Evolutionary conservation across 2,888 invertebrate genomes (phyloP).

Genomic region (Melanotus villosus): DNA sequence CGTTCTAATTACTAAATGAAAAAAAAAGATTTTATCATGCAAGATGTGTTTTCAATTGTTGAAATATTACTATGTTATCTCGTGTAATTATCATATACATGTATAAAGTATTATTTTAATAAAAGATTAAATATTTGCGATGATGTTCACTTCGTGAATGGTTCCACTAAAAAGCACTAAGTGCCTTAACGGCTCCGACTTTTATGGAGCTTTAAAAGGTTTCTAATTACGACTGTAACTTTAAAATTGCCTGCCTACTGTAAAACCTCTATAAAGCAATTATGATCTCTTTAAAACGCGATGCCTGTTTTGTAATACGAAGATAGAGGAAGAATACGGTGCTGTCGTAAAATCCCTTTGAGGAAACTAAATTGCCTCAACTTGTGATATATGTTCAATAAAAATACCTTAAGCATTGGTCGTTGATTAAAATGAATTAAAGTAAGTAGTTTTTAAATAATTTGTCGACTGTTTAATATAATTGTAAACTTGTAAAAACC

Average conservation of each 20-base stretch:
- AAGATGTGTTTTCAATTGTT: constrained; percentile 42
- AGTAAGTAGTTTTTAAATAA: too few species aligned
- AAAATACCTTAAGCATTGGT: too few species aligned
- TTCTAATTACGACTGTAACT: constrained; percentile 6
- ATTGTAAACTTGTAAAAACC: too few species aligned
- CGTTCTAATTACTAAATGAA: constrained; percentile 37
- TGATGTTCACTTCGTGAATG: background rate
- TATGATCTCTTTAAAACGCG: constrained; percentile 12
- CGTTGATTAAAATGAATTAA: too few species aligned
- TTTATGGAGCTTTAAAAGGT: constrained; percentile 3
- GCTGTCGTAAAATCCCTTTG: background rate
- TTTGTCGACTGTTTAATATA: too few species aligned
- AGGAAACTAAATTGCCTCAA: too few species aligned
- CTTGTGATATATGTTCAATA: too few species aligned
- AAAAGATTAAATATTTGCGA: constrained; percentile 57
- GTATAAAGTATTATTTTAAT: constrained; percentile 67
- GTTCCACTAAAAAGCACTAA: background rate
- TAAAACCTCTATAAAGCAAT: constrained; percentile 22
- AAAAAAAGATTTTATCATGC: constrained; percentile 45
- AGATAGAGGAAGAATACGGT: background rate
- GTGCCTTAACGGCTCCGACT: background rate
- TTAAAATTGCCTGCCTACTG: constrained; percentile 5
- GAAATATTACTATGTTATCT: constrained; percentile 58
- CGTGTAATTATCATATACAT: constrained; percentile 61
- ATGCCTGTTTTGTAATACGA: constrained; percentile 3